phyloP scores from a whole-genome alignment of 2,888 invertebrate species.

The Eurois occulta region DNA sequence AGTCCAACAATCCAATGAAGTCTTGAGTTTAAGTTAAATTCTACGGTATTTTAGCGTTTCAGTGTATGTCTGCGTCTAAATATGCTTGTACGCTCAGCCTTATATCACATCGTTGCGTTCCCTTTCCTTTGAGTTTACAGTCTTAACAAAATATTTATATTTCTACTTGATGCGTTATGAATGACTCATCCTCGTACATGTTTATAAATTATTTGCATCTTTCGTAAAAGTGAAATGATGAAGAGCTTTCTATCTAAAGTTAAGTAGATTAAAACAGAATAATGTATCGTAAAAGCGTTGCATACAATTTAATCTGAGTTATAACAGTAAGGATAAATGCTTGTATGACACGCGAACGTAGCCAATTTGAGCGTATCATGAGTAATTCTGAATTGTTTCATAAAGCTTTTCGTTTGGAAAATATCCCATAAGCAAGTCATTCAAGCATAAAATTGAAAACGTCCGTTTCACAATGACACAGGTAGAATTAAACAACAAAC shows the following conservation, averaged over 20 bases:
- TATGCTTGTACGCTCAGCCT: not conserved
- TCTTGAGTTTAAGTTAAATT: too few relatives aligned
- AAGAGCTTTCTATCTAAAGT: not conserved
- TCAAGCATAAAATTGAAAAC: not conserved
- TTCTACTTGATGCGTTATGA: not conserved
- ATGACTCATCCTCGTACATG: not conserved
- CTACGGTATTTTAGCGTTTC: not conserved
- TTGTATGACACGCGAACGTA: not conserved
- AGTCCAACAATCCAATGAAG: too few relatives aligned
- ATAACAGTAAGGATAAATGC: not conserved
- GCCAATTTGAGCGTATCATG: not conserved
- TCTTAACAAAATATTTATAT: slow-evolving; percentile 2
- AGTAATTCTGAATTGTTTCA: not conserved
- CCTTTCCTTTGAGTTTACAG: not conserved
- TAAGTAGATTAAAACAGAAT: not conserved
- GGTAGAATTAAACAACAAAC: slow-evolving; percentile 10
- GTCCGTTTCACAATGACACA: slow-evolving; percentile 1
- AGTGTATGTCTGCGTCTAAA: not conserved
- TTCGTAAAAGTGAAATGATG: not conserved
- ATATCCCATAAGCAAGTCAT: not conserved
- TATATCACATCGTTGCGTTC: not conserved
- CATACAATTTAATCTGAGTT: slow-evolving; percentile 6
- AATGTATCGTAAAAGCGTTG: not conserved
- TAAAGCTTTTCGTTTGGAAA: not conserved
- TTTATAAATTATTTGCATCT: not conserved